Conservation (phyloP, 2,113 vertebrate genomes). For the Piaya cayana region DNA sequence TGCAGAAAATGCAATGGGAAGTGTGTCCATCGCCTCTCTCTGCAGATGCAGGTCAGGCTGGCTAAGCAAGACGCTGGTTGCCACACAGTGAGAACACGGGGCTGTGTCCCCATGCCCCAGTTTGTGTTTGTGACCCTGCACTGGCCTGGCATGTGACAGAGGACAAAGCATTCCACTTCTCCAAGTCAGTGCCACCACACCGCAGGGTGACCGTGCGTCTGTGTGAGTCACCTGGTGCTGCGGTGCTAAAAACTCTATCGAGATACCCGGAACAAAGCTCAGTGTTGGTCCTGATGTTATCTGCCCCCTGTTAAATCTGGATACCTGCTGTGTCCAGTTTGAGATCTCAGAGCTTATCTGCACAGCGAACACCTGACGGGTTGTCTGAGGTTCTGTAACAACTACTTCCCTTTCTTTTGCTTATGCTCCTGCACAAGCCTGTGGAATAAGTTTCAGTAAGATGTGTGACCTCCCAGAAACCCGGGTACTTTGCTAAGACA, state of each 20-base stretch:
- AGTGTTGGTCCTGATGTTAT: not conserved
- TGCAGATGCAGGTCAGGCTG: not conserved
- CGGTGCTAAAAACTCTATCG: not conserved
- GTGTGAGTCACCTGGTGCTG: not conserved
- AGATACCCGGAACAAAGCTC: not conserved
- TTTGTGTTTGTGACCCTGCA: slow-evolving; percentile 12
- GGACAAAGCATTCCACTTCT: not conserved
- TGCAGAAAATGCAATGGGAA: not conserved
- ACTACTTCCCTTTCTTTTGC: not conserved
- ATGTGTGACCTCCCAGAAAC: not conserved
- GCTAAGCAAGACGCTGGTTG: slow-evolving; percentile 9
- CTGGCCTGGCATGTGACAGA: not conserved
- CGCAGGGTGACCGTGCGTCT: not conserved
- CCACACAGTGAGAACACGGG: not conserved
- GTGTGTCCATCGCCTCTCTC: slow-evolving; percentile 12
- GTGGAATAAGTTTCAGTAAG: slow-evolving; percentile 4
- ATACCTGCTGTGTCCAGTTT: not conserved
- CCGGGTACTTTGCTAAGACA: not conserved
- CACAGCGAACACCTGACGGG: not conserved
- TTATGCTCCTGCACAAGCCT: not conserved
- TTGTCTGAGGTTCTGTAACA: not conserved
- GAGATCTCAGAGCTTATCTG: slow-evolving; percentile 9
- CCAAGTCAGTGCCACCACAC: not conserved
- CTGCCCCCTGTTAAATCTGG: not conserved
- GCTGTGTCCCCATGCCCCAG: not conserved